Conservation (phyloP, 2,888 invertebrate species). For the Lobophora halterata region DNA sequence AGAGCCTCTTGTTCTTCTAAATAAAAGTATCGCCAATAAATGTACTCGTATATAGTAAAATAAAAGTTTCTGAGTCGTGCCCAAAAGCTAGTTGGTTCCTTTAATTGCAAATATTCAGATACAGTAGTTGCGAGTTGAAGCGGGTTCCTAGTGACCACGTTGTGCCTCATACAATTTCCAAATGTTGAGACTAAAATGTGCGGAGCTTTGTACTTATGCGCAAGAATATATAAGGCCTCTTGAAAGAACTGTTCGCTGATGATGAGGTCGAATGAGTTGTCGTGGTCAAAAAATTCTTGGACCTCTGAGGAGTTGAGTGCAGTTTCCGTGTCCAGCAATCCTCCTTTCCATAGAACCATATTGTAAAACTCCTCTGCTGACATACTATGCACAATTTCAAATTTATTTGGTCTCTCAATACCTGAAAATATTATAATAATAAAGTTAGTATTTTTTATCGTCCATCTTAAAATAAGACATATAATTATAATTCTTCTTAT, state of each 20-base stretch:
- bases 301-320: slow-evolving; percentile 55
- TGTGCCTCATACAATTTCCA: slow-evolving; percentile 67
- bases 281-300: slow-evolving; percentile 47
- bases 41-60: slow-evolving; percentile 57
- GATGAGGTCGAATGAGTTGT: slow-evolving; percentile 65
- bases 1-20: slow-evolving; percentile 57
- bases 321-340: slow-evolving; percentile 55
- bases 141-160: slow-evolving; percentile 58
- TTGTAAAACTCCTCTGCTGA: slow-evolving; percentile 58
- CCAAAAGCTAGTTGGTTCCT: slow-evolving; percentile 74
- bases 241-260: slow-evolving; percentile 70
- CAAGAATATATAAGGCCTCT: slow-evolving; percentile 64
- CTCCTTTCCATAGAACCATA: slow-evolving; percentile 59
- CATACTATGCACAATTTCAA: slow-evolving; percentile 52
- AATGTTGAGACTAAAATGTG: slow-evolving; percentile 58
- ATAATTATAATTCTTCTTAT: too few species aligned
- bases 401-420: too few species aligned
- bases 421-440: too few species aligned
- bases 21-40: slow-evolving; percentile 63
- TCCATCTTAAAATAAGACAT: too few species aligned
- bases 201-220: slow-evolving; percentile 68
- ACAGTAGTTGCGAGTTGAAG: slow-evolving; percentile 59
- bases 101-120: slow-evolving; percentile 55
- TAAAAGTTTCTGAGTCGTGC: slow-evolving; percentile 73
- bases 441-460: too few species aligned